Evolutionary conservation across 2,113 vertebrate genomes (phyloP).

Genomic region (Chascanopsetta lugubris): DNA sequence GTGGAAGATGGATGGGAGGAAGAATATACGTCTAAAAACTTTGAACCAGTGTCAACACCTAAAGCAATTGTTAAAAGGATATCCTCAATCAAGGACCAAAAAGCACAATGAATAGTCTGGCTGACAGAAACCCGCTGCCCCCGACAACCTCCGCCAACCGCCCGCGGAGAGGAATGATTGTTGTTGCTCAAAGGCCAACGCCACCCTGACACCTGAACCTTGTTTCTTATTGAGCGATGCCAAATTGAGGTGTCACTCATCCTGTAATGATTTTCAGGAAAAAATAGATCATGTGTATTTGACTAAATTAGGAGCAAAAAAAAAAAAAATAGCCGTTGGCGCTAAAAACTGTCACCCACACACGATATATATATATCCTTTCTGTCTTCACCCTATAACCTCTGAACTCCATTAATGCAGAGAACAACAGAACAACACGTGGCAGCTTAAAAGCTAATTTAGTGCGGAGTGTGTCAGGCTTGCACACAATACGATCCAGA

Average conservation of each 20-base stretch:
- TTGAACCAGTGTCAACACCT: constrained; percentile 67
- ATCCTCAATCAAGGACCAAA: constrained; percentile 73
- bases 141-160: constrained; percentile 35
- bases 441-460: neutral
- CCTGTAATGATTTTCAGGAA: neutral
- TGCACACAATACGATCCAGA: neutral
- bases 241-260: constrained; percentile 16
- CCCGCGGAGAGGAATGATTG: constrained; percentile 18
- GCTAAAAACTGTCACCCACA: neutral
- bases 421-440: no score
- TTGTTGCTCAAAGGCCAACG: constrained; percentile 25
- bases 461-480: neutral
- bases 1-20: constrained; percentile 43
- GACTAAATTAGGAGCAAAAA: no score
- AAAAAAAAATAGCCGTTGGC: no score
- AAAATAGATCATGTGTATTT: no score
- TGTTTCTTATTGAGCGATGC: constrained; percentile 12
- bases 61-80: constrained; percentile 69
- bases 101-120: constrained; percentile 65
- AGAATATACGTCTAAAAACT: constrained; percentile 48
- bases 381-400: neutral
- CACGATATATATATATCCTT: no score
- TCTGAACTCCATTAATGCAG: no score
- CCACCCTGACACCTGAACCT: constrained; percentile 27
- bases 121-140: constrained; percentile 60